Evolutionary conservation across 2,888 invertebrate species (phyloP), one percentile per base, ranked within the genome.

Genomic region (Andrena trimmerana): DNA sequence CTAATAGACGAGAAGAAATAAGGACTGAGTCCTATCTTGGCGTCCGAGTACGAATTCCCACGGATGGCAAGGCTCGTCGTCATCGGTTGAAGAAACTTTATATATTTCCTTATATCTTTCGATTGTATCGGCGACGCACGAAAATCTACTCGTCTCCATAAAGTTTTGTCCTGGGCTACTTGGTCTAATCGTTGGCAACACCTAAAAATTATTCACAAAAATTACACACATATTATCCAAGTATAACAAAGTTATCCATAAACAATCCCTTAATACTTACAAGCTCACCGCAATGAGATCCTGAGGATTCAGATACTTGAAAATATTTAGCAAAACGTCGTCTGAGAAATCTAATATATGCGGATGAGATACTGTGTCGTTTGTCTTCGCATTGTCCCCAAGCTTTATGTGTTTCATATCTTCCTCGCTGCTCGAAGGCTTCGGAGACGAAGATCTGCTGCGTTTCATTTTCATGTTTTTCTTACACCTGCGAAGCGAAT

Each of bases 301-400:
- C 57, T 92, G 90, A 0, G 95, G 95, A 0, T 91, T 63, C 60
- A 95, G 94, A 85, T 94, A 90, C 71, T 92, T 90, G 52, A 96
- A 89, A 59, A 96, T 95, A 65, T 92, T 94, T 0, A 95, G 94
- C 48, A 96, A 91, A 10, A 96, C 95, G 88, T 96, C 96, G 87
- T 96, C 96, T 0, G 96, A 96, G 6, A 96, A 92, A 69, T 95
- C 95, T 67, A 96, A 89, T 0, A 96, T 92, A n/a, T 92, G 76
- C 42, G 36, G 75, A 60, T 70, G 83, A 27, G 27, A 79, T 79
- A 73, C 78, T 74, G 63, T 73, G 52, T 73, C 85, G 76, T 87
- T 90, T 84, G n/a, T 29, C 36, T 83, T 72, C 20, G 66, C 78
- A 59, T 60, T 48, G 33, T 89, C 85, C 67, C 70, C 77, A n/a